phyloP scores from a whole-genome alignment of 1,140 invertebrate species.

The Caligus rogercresseyi region DNA sequence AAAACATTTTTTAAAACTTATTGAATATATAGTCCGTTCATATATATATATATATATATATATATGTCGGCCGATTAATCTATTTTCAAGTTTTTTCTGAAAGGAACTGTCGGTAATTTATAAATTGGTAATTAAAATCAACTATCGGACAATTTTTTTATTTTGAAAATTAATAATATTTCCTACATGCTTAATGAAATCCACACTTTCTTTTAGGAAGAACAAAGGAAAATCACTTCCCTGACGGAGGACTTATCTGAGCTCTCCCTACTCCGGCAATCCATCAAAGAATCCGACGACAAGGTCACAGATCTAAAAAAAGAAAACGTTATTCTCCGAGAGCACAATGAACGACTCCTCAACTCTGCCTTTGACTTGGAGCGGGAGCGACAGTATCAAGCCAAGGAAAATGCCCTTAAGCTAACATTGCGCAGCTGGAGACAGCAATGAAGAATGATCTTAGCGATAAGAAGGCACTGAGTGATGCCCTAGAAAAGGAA shows the following conservation, averaged over 20 bases:
- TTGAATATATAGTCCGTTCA: too few species aligned
- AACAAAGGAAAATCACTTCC: slow-evolving; percentile 29
- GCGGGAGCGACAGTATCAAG: slow-evolving; percentile 31
- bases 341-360: slow-evolving; percentile 33
- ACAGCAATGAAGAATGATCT: slow-evolving; percentile 32
- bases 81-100: too few species aligned
- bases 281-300: slow-evolving; percentile 27
- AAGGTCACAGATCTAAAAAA: slow-evolving; percentile 28
- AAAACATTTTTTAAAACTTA: too few species aligned
- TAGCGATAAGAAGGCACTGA: slow-evolving; percentile 31
- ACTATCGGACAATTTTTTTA: too few species aligned
- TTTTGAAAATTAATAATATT: too few species aligned
- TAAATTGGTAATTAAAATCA: too few species aligned
- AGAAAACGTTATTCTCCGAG: slow-evolving; percentile 32
- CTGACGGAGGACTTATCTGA: slow-evolving; percentile 29
- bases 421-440: slow-evolving; percentile 34
- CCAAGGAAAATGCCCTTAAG: slow-evolving; percentile 31
- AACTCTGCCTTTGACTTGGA: slow-evolving; percentile 32
- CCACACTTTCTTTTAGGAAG: slow-evolving; percentile 25
- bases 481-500: slow-evolving; percentile 28
- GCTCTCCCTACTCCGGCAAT: slow-evolving; percentile 24
- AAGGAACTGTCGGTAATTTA: too few species aligned
- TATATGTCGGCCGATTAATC: too few species aligned
- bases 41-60: too few species aligned
- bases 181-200: background rate